phyloP scores from a whole-genome alignment of 2,113 vertebrate species.

The Oophaga pumilio region DNA sequence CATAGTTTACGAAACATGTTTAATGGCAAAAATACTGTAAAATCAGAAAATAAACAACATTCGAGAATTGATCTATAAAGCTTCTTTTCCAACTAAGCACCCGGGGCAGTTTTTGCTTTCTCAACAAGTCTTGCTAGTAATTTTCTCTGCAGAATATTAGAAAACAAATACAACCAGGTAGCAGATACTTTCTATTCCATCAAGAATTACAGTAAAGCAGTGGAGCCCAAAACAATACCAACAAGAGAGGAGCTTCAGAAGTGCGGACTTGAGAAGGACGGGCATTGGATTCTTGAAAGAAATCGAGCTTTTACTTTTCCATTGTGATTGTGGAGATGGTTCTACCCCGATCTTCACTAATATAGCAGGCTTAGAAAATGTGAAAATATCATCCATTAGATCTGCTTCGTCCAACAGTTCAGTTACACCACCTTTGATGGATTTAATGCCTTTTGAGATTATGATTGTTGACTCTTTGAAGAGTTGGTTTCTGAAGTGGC shows the following conservation, averaged over 20 bases:
- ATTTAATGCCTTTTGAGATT: background rate
- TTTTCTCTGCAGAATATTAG: background rate
- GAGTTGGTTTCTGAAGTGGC: background rate
- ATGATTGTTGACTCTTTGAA: background rate
- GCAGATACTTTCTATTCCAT: background rate
- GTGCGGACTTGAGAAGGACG: background rate
- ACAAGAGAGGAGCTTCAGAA: background rate
- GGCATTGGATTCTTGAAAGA: background rate
- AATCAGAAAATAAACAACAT: slow-evolving; percentile 46
- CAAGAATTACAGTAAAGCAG: background rate
- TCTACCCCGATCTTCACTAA: background rate
- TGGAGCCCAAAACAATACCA: background rate
- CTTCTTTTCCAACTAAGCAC: slow-evolving; percentile 46
- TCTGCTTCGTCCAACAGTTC: background rate
- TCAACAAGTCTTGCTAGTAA: slow-evolving; percentile 23
- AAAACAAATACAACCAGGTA: background rate
- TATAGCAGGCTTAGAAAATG: background rate
- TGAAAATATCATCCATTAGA: background rate
- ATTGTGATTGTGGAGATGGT: background rate
- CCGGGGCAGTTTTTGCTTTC: slow-evolving; percentile 14
- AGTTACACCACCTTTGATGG: no score
- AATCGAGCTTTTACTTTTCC: background rate
- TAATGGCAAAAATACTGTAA: slow-evolving; percentile 26
- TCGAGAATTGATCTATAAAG: slow-evolving; percentile 47
- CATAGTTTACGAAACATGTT: slow-evolving; percentile 23